These are phyloP conservation scores for Darevskia nairensis DNA, from an alignment of 2,797 vertebrate species.

Conservation along the genomic window DNA sequence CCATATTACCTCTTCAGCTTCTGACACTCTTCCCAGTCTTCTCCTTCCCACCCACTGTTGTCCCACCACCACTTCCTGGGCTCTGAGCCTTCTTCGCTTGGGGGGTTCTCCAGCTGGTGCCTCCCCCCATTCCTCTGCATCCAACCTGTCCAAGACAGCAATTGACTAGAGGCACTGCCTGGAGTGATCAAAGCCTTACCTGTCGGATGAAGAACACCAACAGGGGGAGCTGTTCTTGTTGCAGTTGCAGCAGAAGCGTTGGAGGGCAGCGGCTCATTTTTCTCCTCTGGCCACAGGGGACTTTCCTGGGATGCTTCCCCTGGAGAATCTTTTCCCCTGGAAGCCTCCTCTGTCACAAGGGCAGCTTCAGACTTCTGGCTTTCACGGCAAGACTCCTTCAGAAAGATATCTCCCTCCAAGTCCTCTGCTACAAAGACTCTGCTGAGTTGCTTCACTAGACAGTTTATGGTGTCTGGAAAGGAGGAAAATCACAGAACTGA, in stretches of 20 bases:
- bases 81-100: no score
- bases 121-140: no score
- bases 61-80: no score
- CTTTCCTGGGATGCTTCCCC: neutral
- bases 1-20: no score
- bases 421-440: conserved; percentile 62
- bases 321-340: neutral
- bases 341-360: neutral
- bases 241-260: neutral
- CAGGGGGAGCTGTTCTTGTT: neutral
- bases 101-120: no score
- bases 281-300: accelerated
- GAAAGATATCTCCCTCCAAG: neutral
- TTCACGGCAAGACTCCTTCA: neutral
- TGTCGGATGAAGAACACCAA: conserved; percentile 38
- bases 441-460: conserved; percentile 74
- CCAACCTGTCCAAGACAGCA: neutral
- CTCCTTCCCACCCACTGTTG: no score
- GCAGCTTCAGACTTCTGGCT: neutral
- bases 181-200: conserved; percentile 57
- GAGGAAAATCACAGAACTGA: neutral
- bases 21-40: no score
- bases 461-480: conserved; percentile 64
- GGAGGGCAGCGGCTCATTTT: conserved; percentile 14
- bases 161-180: neutral